Base-by-base conservation (phyloP, 2,888 invertebrate species). In the Netelia fuscicornis region DNA sequence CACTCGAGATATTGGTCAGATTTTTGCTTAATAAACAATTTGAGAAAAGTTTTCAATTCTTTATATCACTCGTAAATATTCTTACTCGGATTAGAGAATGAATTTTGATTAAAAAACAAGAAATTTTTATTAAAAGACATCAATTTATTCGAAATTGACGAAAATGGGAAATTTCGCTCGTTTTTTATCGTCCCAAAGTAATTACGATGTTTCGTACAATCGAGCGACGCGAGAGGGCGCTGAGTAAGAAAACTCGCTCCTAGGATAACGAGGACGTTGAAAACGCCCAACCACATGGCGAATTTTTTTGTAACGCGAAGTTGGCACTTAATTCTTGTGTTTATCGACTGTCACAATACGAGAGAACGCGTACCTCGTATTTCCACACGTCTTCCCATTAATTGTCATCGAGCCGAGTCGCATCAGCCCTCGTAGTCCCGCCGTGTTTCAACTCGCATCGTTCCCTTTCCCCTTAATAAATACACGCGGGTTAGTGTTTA, bases 321-420 rank as follows among this genome's bases (percentile, higher is more conserved):
- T 13, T 10, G 10, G 20, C 9, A 23, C 64, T 67, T 78, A 78
- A 83, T 83, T 83, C 83, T 62, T 83, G 48, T 78, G 67, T 72
- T 68, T 72, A 83, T 74, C 60, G 67, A 72, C 62, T 72, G 84
- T 82, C 81, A 84, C 84, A 84, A 76, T 71, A 71, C 44, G 52
- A 23, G 84, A 64, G 54, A 65, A 79, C 81, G 76, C 76, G 71
- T 62, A 71, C 58, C 68, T 60, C 71, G 65, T 65, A 76, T 81
- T 76, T 65, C 60, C 42, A 80, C 56, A n/a, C 70, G 52, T 81
- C 65, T 67, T 25, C 5, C 17, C 67, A 58, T 75, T 60, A 75
- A 84, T 84, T 60, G 44, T 67, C 77, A 23, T 76, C 72, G 74
- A 68, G 17, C 44, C 42, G 37, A 70, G 52, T 78, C 44, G 3